Percentiles rank a stretch among this genome's conserved stretches.
phyloP scores from a whole-genome alignment of 2,888 invertebrate genomes.

The Lasioglossum calceatum region DNA sequence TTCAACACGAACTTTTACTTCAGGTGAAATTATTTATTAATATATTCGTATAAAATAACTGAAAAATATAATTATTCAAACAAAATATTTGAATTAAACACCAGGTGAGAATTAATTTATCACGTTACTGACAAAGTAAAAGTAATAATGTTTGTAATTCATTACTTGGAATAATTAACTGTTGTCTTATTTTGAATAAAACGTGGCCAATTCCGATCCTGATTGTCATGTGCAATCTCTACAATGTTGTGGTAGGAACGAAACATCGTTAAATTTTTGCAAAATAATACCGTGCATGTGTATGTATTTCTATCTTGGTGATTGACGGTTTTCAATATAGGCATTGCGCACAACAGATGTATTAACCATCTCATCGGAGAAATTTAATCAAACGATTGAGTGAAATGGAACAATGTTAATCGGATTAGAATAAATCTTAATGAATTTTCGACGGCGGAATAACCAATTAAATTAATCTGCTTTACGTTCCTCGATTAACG shows the following conservation, averaged over 20 bases:
- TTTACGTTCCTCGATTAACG: constrained; percentile 51
- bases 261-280: background rate
- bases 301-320: background rate
- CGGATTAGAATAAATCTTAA: constrained; percentile 51
- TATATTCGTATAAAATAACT: background rate
- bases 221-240: background rate
- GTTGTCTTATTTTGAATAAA: background rate
- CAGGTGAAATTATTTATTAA: background rate
- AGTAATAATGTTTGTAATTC: background rate
- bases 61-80: no score
- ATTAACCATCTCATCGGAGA: background rate
- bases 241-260: no score
- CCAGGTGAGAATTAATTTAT: no score
- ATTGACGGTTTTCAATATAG: background rate
- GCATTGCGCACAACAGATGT: background rate
- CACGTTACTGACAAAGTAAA: background rate
- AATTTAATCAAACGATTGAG: constrained; percentile 45
- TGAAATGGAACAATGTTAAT: constrained; percentile 54
- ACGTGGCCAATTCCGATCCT: background rate
- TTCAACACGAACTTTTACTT: background rate
- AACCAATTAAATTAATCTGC: constrained; percentile 57
- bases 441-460: constrained; percentile 46
- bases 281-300: background rate
- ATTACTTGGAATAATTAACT: background rate
- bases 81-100: background rate